Percentiles rank a stretch among this genome's conserved stretches.
phyloP scores from a whole-genome alignment of 2,888 invertebrate species.

The Meliscaeva auricollis region DNA sequence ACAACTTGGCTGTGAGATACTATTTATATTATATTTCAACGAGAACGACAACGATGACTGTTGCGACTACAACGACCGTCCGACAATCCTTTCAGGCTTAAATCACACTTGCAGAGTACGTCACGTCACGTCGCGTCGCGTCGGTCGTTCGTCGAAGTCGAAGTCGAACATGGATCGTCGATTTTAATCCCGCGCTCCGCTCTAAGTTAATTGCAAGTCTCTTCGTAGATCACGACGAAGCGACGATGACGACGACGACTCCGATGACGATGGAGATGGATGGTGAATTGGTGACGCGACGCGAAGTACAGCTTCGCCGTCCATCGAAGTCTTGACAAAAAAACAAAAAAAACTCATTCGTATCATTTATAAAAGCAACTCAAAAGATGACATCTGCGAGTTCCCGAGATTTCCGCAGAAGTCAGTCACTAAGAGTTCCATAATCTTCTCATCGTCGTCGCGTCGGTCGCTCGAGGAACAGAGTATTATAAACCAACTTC shows the following conservation, averaged over 20 bases:
- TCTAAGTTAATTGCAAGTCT: conserved; percentile 74
- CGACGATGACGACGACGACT: not conserved
- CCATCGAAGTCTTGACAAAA: conserved; percentile 41
- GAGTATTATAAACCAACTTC: conserved; percentile 23
- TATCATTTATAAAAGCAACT: conserved; percentile 56
- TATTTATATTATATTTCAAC: conserved; percentile 21
- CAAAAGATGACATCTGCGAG: conserved; percentile 75
- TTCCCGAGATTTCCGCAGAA: conserved; percentile 71
- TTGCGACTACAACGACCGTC: conserved; percentile 8
- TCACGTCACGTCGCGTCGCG: too few species aligned
- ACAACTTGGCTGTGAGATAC: conserved; percentile 47
- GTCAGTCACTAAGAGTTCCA: conserved; percentile 66
- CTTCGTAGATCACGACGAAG: conserved; percentile 69
- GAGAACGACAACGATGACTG: not conserved
- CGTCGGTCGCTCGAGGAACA: conserved; percentile 41
- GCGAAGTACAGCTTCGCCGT: conserved; percentile 21
- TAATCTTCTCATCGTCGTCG: conserved; percentile 56
- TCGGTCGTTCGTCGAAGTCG: conserved; percentile 49
- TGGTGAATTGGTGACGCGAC: too few species aligned
- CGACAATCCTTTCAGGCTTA: conserved; percentile 40
- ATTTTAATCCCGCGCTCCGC: conserved; percentile 65
- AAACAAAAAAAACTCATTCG: conserved; percentile 57
- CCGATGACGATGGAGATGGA: conserved; percentile 4
- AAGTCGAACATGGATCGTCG: conserved; percentile 59
- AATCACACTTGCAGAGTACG: conserved; percentile 41